These are phyloP conservation scores for Apantesis nais DNA, from an alignment of 2,888 invertebrate genomes.

Conservation along the genomic window DNA sequence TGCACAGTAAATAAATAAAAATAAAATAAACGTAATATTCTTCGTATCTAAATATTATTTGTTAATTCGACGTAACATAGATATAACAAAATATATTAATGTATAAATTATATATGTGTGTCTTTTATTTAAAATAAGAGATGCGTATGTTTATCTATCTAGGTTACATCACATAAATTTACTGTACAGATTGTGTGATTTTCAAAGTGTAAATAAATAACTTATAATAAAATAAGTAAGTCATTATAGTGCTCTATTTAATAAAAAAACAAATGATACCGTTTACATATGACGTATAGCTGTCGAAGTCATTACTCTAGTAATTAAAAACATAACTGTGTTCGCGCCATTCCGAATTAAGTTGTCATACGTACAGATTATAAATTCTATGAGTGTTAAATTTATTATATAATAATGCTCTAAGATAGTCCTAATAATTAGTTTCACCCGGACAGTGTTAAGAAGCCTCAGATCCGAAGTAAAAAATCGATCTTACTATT, in stretches of 20 bases:
- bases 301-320: neutral
- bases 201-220: slow-evolving; percentile 77
- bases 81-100: slow-evolving; percentile 52
- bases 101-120: slow-evolving; percentile 58
- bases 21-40: slow-evolving; percentile 51
- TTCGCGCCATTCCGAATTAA: slow-evolving; percentile 3
- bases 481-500: neutral
- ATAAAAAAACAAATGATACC: neutral
- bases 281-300: neutral
- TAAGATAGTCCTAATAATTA: neutral
- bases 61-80: slow-evolving; percentile 72
- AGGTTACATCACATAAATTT: slow-evolving; percentile 64
- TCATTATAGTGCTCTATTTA: neutral
- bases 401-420: no score
- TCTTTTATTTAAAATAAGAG: slow-evolving; percentile 79
- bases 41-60: slow-evolving; percentile 64
- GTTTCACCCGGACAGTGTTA: neutral
- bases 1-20: slow-evolving; percentile 70
- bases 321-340: neutral
- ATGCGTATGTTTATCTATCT: slow-evolving; percentile 61
- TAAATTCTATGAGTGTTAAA: no score
- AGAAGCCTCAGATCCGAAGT: neutral
- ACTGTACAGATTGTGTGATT: slow-evolving; percentile 80
- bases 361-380: neutral
- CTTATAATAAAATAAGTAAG: slow-evolving; percentile 63